Evolutionary conservation across 2,888 invertebrate species (phyloP).

Genomic region (Mythimna loreyi): DNA sequence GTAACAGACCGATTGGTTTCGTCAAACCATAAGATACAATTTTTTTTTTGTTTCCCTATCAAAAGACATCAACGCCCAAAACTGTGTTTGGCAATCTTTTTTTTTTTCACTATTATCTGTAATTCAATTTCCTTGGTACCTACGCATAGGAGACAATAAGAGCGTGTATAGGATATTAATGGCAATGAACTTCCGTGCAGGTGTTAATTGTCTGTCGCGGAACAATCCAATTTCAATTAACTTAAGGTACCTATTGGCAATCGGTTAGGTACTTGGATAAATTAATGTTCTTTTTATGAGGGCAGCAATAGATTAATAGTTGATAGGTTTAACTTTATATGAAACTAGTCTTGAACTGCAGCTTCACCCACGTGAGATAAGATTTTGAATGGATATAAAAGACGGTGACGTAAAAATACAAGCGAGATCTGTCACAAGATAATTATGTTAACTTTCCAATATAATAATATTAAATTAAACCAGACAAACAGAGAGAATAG

Average conservation of each 20-base stretch:
- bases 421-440: too few relatives aligned
- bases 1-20: neutral
- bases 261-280: neutral
- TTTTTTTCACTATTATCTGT: neutral
- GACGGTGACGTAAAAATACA: too few relatives aligned
- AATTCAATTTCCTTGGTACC: conserved; percentile 1
- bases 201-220: conserved; percentile 24
- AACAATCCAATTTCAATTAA: conserved; percentile 42
- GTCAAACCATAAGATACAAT: neutral
- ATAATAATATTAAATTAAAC: too few relatives aligned
- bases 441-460: too few relatives aligned
- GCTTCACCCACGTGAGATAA: neutral
- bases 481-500: too few relatives aligned
- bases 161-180: conserved; percentile 34
- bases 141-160: conserved; percentile 2
- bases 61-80: conserved; percentile 29
- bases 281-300: conserved; percentile 6
- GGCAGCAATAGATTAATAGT: neutral
- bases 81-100: too few relatives aligned
- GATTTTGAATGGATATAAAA: too few relatives aligned
- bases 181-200: conserved; percentile 45
- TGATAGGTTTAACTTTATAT: neutral
- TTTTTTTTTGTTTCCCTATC: neutral
- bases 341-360: neutral
- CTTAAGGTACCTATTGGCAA: conserved; percentile 22